Percentiles rank a stretch among this genome's conserved stretches.
Conservation (phyloP, 1,140 invertebrate species). For the Hycleus cichorii region DNA sequence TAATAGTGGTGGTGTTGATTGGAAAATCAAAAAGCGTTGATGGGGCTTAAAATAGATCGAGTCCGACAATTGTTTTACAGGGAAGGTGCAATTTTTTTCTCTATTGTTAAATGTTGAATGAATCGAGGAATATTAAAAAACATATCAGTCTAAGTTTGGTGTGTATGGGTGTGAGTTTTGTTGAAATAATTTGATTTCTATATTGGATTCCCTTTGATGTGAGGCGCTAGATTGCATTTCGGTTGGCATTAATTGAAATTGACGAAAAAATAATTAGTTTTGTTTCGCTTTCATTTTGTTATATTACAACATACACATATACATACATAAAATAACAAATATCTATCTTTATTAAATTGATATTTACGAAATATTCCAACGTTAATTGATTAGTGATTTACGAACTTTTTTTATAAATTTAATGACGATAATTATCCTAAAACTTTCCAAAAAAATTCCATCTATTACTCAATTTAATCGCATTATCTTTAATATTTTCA, state of each 20-base stretch:
- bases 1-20: too few species aligned
- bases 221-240: slow-evolving; percentile 30
- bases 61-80: too few species aligned
- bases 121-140: slow-evolving; percentile 21
- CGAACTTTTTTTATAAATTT: too few species aligned
- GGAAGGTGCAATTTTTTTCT: too few species aligned
- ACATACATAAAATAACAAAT: background rate
- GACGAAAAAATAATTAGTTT: slow-evolving; percentile 41
- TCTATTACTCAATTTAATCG: too few species aligned
- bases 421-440: too few species aligned
- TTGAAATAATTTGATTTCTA: slow-evolving; percentile 37
- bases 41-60: too few species aligned
- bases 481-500: too few species aligned
- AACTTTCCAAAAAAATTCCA: too few species aligned
- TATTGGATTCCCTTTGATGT: slow-evolving; percentile 38
- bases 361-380: too few species aligned
- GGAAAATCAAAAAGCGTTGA: too few species aligned
- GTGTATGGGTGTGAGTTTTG: background rate
- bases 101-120: slow-evolving; percentile 26
- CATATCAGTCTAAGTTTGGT: slow-evolving; percentile 24
- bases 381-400: background rate
- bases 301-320: background rate
- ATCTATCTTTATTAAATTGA: background rate
- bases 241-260: slow-evolving; percentile 38
- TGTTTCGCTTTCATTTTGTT: slow-evolving; percentile 15